A percentile compares a stretch with the other conserved stretches of the same genome.
Evolutionary conservation across 2,888 invertebrate species (phyloP).

Genomic region (Tetranychus piercei): DNA sequence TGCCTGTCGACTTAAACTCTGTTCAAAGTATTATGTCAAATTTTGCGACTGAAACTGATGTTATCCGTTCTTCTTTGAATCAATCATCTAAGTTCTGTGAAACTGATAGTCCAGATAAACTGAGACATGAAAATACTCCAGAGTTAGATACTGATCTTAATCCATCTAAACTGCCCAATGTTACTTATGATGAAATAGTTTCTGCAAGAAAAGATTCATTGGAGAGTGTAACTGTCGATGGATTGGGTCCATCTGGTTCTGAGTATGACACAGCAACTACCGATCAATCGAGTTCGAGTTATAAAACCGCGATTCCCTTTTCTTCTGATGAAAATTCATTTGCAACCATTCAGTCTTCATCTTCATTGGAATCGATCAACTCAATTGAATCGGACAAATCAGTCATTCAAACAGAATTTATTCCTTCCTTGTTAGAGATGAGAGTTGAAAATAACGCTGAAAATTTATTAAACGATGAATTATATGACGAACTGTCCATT

Average conservation of each 20-base stretch:
- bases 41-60: no score
- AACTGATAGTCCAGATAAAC: not conserved
- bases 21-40: no score
- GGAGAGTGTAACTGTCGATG: constrained; percentile 16
- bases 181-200: not conserved
- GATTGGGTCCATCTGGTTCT: constrained; percentile 34
- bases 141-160: not conserved
- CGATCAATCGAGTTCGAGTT: constrained; percentile 44
- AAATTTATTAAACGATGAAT: not conserved
- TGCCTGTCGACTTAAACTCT: no score
- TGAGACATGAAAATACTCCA: not conserved
- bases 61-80: not conserved
- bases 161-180: not conserved
- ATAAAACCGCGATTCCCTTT: constrained; percentile 41
- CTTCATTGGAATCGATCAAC: constrained; percentile 72
- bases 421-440: not conserved
- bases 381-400: constrained; percentile 74
- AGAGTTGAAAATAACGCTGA: not conserved
- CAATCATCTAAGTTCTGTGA: not conserved
- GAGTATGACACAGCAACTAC: constrained; percentile 70
- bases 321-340: constrained; percentile 56
- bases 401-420: constrained; percentile 30
- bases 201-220: not conserved
- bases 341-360: constrained; percentile 62
- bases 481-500: not conserved